These are phyloP conservation scores for Petromus typicus DNA, from an alignment of 2,113 vertebrate species.

Conservation along the genomic window DNA sequence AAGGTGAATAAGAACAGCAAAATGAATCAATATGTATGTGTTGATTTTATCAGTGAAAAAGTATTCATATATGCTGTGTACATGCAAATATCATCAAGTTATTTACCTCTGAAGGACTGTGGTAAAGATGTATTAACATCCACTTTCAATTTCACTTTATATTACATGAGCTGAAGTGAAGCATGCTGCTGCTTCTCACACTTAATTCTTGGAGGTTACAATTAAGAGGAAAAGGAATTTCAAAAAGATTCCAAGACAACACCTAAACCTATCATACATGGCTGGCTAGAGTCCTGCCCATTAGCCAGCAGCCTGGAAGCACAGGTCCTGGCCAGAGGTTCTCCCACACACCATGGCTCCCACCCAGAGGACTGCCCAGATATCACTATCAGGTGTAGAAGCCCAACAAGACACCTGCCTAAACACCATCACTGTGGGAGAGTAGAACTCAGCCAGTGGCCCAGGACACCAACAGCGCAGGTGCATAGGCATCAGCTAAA, in stretches of 20 bases:
- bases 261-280: not conserved
- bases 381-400: too few species aligned
- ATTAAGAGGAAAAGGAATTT: not conserved
- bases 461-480: too few species aligned
- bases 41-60: not conserved
- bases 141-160: constrained; percentile 2
- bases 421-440: too few species aligned
- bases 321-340: too few species aligned
- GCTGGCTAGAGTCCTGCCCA: not conserved
- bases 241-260: not conserved
- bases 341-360: too few species aligned
- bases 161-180: not conserved
- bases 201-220: not conserved
- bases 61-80: not conserved
- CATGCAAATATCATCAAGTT: not conserved
- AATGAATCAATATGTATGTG: not conserved
- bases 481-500: too few species aligned
- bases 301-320: too few species aligned
- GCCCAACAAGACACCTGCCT: too few species aligned
- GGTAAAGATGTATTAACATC: not conserved
- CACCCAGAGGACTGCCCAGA: too few species aligned
- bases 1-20: constrained; percentile 57
- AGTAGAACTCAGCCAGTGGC: too few species aligned
- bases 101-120: not conserved
- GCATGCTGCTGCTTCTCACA: not conserved